phyloP scores from a whole-genome alignment of 2,888 invertebrate species.

The Cryptocephalus moraei region DNA sequence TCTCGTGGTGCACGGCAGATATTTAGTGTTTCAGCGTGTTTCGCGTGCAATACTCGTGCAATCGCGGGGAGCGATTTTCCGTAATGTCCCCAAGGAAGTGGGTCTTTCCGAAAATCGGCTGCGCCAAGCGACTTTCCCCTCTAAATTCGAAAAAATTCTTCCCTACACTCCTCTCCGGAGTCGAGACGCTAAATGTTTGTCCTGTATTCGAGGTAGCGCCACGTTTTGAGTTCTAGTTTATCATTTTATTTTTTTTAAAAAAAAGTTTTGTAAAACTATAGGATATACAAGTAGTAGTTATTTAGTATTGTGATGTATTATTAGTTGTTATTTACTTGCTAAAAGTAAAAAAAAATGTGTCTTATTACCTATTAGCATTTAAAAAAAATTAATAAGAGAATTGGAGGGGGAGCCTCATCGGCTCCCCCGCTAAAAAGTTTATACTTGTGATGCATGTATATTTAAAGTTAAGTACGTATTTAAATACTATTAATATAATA shows the following conservation, averaged over 20 bases:
- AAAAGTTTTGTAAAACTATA: slow-evolving; percentile 20
- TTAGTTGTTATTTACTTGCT: slow-evolving; percentile 19
- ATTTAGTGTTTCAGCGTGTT: slow-evolving; percentile 19
- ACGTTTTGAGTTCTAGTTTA: slow-evolving; percentile 7
- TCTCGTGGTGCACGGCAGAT: slow-evolving; percentile 28
- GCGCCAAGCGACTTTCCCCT: too few species aligned
- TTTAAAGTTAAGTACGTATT: slow-evolving; percentile 7
- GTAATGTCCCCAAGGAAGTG: too few species aligned
- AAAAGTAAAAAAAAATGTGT: slow-evolving; percentile 29
- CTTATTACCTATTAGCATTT: slow-evolving; percentile 33
- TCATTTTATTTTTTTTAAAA: slow-evolving; percentile 4
- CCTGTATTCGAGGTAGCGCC: slow-evolving; percentile 23
- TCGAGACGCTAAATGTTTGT: slow-evolving; percentile 25
- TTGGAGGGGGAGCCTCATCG: slow-evolving; percentile 5
- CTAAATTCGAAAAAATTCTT: too few species aligned
- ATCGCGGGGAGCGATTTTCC: slow-evolving; percentile 2
- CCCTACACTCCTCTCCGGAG: too few species aligned
- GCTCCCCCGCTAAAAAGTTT: slow-evolving; percentile 16
- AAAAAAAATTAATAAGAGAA: slow-evolving; percentile 17
- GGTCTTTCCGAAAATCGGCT: too few species aligned
- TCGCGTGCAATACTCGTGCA: slow-evolving; percentile 14
- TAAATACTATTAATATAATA: too few species aligned
- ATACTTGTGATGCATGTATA: slow-evolving; percentile 33
- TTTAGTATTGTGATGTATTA: slow-evolving; percentile 30
- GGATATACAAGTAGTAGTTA: slow-evolving; percentile 20